These are phyloP conservation scores for Chaetodon auriga DNA, from an alignment of 2,113 vertebrate genomes.

Conservation along the genomic window DNA sequence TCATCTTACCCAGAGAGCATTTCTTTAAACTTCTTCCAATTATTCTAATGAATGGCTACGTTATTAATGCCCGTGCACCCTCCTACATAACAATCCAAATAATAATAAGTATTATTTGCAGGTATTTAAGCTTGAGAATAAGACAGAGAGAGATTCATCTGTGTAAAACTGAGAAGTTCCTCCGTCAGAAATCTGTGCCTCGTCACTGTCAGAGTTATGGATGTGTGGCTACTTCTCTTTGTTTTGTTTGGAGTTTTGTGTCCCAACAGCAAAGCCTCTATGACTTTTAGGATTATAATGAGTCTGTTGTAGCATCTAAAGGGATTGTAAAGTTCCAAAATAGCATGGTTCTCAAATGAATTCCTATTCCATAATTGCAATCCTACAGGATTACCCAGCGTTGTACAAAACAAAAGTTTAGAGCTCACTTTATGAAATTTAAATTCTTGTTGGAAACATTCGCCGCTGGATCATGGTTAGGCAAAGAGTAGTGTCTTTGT, in stretches of 20 bases:
- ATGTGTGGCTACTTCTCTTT: slow-evolving; percentile 17
- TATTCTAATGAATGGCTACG: not conserved
- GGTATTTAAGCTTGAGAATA: not conserved
- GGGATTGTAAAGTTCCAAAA: slow-evolving; percentile 38
- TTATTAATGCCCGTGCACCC: not conserved
- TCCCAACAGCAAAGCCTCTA: slow-evolving; percentile 30
- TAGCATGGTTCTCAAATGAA: slow-evolving; percentile 25
- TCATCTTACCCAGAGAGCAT: too few species aligned
- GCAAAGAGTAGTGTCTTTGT: slow-evolving; percentile 8
- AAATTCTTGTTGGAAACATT: slow-evolving; percentile 14
- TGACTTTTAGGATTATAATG: slow-evolving; percentile 50
- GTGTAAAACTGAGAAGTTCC: not conserved
- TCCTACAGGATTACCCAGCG: slow-evolving; percentile 32
- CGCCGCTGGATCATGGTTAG: not conserved
- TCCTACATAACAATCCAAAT: not conserved
- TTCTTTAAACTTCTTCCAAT: too few species aligned
- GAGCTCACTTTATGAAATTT: slow-evolving; percentile 9
- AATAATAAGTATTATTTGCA: not conserved
- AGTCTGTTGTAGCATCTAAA: slow-evolving; percentile 28
- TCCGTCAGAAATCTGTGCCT: not conserved
- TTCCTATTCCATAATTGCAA: slow-evolving; percentile 29
- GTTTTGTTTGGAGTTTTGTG: slow-evolving; percentile 37
- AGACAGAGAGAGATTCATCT: not conserved
- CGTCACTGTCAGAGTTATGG: not conserved
- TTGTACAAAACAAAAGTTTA: slow-evolving; percentile 42